A percentile compares a stretch with the other conserved stretches of the same genome.
Evolutionary conservation across 1,140 invertebrate species (phyloP).

Genomic region (Cydia amplana): DNA sequence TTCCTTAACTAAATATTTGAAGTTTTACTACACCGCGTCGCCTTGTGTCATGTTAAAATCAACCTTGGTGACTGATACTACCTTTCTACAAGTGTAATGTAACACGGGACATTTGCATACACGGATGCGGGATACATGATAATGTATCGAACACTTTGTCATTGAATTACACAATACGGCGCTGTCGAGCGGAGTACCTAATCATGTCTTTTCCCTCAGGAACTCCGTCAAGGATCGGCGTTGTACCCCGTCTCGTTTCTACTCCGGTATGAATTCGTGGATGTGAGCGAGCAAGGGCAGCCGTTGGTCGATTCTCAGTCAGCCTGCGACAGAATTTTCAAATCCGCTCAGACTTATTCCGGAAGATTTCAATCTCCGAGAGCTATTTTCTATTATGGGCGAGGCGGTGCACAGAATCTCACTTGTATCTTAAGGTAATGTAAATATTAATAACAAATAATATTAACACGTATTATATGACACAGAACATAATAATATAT

Average conservation of each 20-base stretch:
- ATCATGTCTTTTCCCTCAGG: constrained; percentile 67
- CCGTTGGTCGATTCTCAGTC: constrained; percentile 78
- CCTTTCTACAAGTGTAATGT: neutral
- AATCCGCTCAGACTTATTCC: constrained; percentile 73
- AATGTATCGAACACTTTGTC: constrained; percentile 23
- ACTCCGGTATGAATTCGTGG: constrained; percentile 89
- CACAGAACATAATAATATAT: constrained; percentile 6
- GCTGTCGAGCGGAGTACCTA: constrained; percentile 28
- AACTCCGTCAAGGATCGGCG: constrained; percentile 87
- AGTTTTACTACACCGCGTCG: constrained; percentile 57
- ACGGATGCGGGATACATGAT: too few relatives aligned
- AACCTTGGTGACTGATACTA: constrained; percentile 39
- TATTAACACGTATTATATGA: constrained; percentile 7
- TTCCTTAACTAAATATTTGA: constrained; percentile 76
- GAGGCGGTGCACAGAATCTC: constrained; percentile 87
- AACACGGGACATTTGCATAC: constrained; percentile 15
- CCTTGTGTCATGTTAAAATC: constrained; percentile 31
- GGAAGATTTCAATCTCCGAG: constrained; percentile 87
- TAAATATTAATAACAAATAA: constrained; percentile 15
- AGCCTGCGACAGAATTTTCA: constrained; percentile 82
- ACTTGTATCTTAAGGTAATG: constrained; percentile 83
- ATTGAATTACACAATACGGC: constrained; percentile 22
- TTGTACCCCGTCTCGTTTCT: constrained; percentile 88
- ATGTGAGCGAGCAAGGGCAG: constrained; percentile 82
- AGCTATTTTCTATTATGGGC: constrained; percentile 90